These are phyloP conservation scores for Alloscopus bannaensis DNA, from an alignment of 2,888 invertebrate species.

Conservation along the genomic window DNA sequence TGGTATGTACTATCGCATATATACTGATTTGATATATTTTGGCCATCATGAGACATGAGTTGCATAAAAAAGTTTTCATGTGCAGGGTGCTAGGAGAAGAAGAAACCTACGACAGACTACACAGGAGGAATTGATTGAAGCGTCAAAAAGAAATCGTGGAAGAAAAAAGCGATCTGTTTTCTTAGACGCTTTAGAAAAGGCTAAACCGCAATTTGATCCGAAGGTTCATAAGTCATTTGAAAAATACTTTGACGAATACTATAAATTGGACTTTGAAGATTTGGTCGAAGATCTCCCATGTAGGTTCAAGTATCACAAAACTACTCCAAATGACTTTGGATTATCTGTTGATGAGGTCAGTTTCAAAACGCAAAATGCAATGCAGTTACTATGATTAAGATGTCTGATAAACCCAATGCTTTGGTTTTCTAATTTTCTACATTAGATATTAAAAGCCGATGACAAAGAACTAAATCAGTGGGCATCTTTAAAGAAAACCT, in stretches of 20 bases:
- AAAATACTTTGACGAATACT: constrained; percentile 95
- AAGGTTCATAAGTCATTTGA: constrained; percentile 83
- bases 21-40: too few relatives aligned
- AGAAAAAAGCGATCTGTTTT: constrained; percentile 83
- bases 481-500: constrained; percentile 93
- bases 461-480: constrained; percentile 96
- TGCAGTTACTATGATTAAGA: too few relatives aligned
- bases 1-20: too few relatives aligned
- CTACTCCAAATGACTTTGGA: constrained; percentile 93
- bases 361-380: too few relatives aligned
- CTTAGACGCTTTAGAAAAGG: constrained; percentile 82
- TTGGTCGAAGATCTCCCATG: constrained; percentile 94
- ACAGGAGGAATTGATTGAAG: constrained; percentile 79
- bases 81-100: neutral
- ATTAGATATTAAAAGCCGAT: constrained; percentile 90
- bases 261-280: constrained; percentile 96
- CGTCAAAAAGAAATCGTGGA: constrained; percentile 72
- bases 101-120: constrained; percentile 72
- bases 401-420: too few relatives aligned
- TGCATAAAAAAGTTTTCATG: neutral
- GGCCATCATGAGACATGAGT: too few relatives aligned
- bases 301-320: constrained; percentile 93
- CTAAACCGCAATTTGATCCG: constrained; percentile 92
- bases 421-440: constrained; percentile 7
- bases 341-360: constrained; percentile 90